Evolutionary conservation across 2,797 vertebrate species (phyloP), one percentile per base, ranked within the genome.

Genomic region (Brachyrhaphis roseni): DNA sequence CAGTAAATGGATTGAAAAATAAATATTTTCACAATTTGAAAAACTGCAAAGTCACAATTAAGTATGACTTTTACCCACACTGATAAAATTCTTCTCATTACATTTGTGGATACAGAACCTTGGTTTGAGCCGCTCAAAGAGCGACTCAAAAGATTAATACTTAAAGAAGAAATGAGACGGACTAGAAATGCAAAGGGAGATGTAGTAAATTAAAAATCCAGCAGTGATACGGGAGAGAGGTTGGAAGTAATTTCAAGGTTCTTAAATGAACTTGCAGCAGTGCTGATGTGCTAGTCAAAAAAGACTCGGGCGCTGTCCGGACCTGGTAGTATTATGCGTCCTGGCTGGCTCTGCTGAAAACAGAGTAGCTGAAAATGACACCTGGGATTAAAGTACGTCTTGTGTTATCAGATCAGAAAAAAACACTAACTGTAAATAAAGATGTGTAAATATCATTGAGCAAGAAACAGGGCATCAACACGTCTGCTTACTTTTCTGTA

Each of bases 11-110:
- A 79, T 39, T 47, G 18, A 74, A 68, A 66, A 4, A 78, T 18
- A 79, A 51, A 74, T 47, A 71, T 5, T 41, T 13, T 78, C 20
- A 76, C 4, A 5, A n/a, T 80, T 80, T 76, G 13, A 73, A 84
- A 66, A 46, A 62, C 51, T 72, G 28, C 34, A 76, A 82, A 79
- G 57, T 84, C 80, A 87, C 74, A 85, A 45, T 86, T 70, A 81
- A 80, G 39, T 45, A 15, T 84, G 49, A 78, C 34, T 72, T 84
- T 84, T 49, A 62, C 43, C 23, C 23, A 23, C 64, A 43, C 73
- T 31, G 39, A 41, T 71, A 71, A 85, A 78, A 72, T 46, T 31
- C 43, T 75, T 72, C 51, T 55, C 16, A n/a, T 78, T 72, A 80
- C 53, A 77, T 72, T 72, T 76, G 77, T 78, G 53, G 53, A 28